Percentiles rank a stretch among this genome's conserved stretches.
These are phyloP conservation scores for Zaprionus obscuricornis DNA, from an alignment of 2,888 invertebrate species.

Conservation along the genomic window DNA sequence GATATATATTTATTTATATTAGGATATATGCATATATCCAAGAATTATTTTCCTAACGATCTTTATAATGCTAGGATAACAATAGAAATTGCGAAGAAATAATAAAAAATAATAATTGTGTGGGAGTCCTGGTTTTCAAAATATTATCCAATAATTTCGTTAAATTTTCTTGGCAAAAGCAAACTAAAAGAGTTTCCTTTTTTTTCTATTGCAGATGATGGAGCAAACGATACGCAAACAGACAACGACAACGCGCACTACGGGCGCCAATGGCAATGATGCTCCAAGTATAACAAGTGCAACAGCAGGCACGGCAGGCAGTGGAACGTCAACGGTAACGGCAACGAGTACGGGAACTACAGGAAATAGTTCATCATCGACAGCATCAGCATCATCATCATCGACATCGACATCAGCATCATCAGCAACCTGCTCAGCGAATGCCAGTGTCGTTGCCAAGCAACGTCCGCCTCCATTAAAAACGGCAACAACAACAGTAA, in stretches of 20 bases:
- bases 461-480: slow-evolving; percentile 83
- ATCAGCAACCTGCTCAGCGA: slow-evolving; percentile 66
- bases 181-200: too few relatives aligned
- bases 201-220: slow-evolving; percentile 50
- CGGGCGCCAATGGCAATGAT: slow-evolving; percentile 23
- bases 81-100: too few relatives aligned
- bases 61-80: too few relatives aligned
- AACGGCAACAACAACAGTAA: slow-evolving; percentile 65
- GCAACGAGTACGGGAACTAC: neutral
- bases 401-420: slow-evolving; percentile 50
- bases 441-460: slow-evolving; percentile 59
- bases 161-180: too few relatives aligned
- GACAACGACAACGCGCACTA: slow-evolving; percentile 39
- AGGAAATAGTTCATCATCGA: too few relatives aligned
- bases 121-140: too few relatives aligned
- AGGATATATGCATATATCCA: too few relatives aligned
- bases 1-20: too few relatives aligned
- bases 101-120: too few relatives aligned
- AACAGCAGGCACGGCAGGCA: slow-evolving; percentile 2
- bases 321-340: too few relatives aligned
- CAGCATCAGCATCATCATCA: slow-evolving; percentile 49
- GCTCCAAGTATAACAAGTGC: slow-evolving; percentile 46
- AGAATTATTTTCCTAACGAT: too few relatives aligned
- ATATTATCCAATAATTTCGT: too few relatives aligned
- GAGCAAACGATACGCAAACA: slow-evolving; percentile 59